Conservation (phyloP, 2,888 invertebrate genomes). For the Graphium colonna region DNA sequence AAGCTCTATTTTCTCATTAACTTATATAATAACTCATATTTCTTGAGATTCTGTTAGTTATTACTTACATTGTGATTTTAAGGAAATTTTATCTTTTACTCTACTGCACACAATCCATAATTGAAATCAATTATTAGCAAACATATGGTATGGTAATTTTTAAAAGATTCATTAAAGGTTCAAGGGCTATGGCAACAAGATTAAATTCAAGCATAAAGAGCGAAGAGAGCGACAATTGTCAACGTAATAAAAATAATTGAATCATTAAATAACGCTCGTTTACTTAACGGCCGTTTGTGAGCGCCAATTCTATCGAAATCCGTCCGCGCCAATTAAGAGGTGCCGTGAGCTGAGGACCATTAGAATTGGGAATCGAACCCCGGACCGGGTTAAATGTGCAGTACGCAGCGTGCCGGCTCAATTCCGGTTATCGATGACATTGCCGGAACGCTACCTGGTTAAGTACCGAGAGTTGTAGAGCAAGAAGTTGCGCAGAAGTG, state of each 20-base stretch:
- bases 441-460: slow-evolving; percentile 60
- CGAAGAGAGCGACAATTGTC: slow-evolving; percentile 24
- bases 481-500: slow-evolving; percentile 17
- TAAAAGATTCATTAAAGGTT: too few relatives aligned
- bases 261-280: slow-evolving; percentile 5
- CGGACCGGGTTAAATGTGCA: background rate
- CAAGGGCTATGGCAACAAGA: too few relatives aligned
- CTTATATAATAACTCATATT: too few relatives aligned
- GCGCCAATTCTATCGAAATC: background rate
- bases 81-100: too few relatives aligned
- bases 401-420: slow-evolving; percentile 28
- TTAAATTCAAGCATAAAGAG: background rate
- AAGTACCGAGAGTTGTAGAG: slow-evolving; percentile 47
- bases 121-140: too few relatives aligned
- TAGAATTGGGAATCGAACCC: slow-evolving; percentile 1
- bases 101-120: too few relatives aligned
- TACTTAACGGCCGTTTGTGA: background rate
- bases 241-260: slow-evolving; percentile 23
- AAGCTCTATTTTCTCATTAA: too few relatives aligned
- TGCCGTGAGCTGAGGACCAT: background rate
- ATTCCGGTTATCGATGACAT: slow-evolving; percentile 56
- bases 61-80: too few relatives aligned
- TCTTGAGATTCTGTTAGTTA: too few relatives aligned
- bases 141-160: too few relatives aligned
- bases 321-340: background rate